A percentile compares a stretch with the other conserved stretches of the same genome.
Evolutionary conservation across 2,797 vertebrate species (phyloP).

Genomic region (Bradypus variegatus): DNA sequence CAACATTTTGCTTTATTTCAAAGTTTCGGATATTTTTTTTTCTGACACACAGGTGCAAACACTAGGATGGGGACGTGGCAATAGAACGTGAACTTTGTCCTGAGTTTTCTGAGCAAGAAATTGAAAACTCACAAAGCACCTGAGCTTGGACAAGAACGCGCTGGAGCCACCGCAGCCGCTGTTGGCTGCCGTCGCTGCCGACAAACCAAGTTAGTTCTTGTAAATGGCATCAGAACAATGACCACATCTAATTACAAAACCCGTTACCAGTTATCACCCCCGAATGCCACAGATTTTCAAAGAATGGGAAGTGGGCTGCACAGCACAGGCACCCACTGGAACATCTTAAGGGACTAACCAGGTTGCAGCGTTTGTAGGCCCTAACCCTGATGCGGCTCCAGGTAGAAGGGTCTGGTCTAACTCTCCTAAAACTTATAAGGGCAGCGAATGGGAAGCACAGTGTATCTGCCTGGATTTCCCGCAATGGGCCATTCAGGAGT

Average conservation of each 20-base stretch:
- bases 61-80: neutral
- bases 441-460: neutral
- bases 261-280: neutral
- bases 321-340: accelerated
- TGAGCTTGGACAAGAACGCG: too few species aligned
- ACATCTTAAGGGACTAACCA: neutral
- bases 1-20: neutral
- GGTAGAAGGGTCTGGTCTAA: neutral
- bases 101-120: neutral
- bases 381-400: neutral
- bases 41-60: neutral
- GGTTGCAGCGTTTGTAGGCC: neutral
- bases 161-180: neutral
- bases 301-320: neutral
- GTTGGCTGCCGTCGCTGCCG: neutral
- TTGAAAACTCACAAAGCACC: neutral
- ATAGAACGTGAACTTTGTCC: neutral
- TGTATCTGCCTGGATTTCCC: neutral
- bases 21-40: neutral
- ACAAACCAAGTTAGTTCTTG: neutral
- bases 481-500: neutral
- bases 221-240: neutral
- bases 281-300: neutral
- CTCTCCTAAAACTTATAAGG: neutral
- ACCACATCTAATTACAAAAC: neutral